Evolutionary conservation across 2,797 vertebrate species (phyloP), one percentile per base, ranked within the genome.

Genomic region (Poecile montanus): DNA sequence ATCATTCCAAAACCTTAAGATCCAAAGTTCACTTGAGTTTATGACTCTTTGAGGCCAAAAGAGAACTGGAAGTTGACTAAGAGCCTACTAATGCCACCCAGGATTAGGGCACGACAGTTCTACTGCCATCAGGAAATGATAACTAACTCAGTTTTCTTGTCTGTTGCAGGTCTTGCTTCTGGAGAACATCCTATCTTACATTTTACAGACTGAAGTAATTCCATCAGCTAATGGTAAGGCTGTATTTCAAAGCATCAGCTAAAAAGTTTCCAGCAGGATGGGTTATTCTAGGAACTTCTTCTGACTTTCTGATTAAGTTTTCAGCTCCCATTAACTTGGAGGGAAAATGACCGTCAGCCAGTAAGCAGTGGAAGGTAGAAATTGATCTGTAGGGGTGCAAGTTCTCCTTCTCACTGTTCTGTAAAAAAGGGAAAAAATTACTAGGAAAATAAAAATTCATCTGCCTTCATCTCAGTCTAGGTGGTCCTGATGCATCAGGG

Each of bases 131-230:
- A 53, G 56, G 30, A 85, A 74, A 57, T 10, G 42, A 34, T 44
- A 40, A n/a, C 25, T 94, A 81, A 97, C 36, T 80, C 16, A 1
- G 7, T 85, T 91, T 88, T 91, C 42, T 70, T 71, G n/a, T 93
- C 81, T 74, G 58, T 89, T 93, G 61, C 82, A 98, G 97, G 93
- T 97, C 63, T 93, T 97, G 2, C 95, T 97, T 87, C 96, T 98
- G 71, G 96, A 98, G 77, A 98, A 98, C 53, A 95, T 98, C 70
- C 48, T 98, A n/a, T 97, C 97, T 45, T 97, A 97, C n/a, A 94
- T 98, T 75, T 94, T 98, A 82, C 97, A 96, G 90, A 97, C 96
- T 44, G 97, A 97, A 87, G 87, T 98, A 38, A 93, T 98, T 80
- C 97, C 97, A 15, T 88, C 96, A 88, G 96, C 70, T 92, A 98